Conservation (phyloP, 2,888 invertebrate genomes). For the Acheta domesticus region DNA sequence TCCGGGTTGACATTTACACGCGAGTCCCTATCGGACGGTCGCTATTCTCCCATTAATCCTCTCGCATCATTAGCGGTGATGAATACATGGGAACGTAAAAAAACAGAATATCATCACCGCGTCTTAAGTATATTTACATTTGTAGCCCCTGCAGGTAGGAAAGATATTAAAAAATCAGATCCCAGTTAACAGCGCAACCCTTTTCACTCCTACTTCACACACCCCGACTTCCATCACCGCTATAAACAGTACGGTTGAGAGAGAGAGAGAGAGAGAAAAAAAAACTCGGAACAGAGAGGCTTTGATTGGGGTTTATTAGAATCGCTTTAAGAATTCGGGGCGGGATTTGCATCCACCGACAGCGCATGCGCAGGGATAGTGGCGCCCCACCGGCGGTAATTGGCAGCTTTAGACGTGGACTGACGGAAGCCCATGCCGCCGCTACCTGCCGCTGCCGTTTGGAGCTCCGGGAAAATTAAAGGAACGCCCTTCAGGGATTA, state of each 20-base stretch:
- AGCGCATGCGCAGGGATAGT: neutral
- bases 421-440: neutral
- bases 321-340: neutral
- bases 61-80: neutral
- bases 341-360: neutral
- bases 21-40: neutral
- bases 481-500: neutral
- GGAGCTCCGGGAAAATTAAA: neutral
- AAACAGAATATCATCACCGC: neutral
- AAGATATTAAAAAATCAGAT: conserved; percentile 1
- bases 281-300: neutral
- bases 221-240: neutral
- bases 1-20: neutral
- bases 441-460: neutral
- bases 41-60: conserved; percentile 4
- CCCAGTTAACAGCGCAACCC: conserved; percentile 2
- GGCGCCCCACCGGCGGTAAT: neutral
- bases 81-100: neutral
- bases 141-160: neutral
- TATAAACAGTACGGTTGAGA: neutral
- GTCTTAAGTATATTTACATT: neutral
- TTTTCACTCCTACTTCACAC: neutral
- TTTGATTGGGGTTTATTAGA: conserved; percentile 1
- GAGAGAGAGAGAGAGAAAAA: too few relatives aligned
- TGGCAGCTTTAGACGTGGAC: neutral